A percentile compares a stretch with the other conserved stretches of the same genome.
Evolutionary conservation across 2,797 vertebrate species (phyloP).

Genomic region (Scarus forsteni): DNA sequence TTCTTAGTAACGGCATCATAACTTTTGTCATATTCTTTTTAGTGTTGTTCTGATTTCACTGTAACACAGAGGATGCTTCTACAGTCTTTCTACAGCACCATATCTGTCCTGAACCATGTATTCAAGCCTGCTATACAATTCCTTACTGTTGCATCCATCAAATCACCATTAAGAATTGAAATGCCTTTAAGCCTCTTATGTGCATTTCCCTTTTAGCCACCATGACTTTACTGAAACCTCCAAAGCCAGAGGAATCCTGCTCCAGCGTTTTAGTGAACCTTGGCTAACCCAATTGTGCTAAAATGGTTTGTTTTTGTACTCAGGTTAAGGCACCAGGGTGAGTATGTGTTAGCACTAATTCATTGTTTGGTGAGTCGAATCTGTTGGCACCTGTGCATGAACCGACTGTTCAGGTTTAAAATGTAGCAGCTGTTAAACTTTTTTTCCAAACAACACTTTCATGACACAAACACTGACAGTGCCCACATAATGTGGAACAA

Average conservation of each 20-base stretch:
- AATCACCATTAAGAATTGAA: slow-evolving; percentile 65
- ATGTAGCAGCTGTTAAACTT: slow-evolving; percentile 5
- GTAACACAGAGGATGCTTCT: slow-evolving; percentile 21
- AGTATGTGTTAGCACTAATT: slow-evolving; percentile 11
- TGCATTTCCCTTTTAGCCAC: slow-evolving; percentile 54
- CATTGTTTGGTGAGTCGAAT: slow-evolving; percentile 38
- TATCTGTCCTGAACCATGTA: slow-evolving; percentile 51
- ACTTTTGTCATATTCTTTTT: slow-evolving; percentile 20
- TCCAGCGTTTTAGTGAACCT: slow-evolving; percentile 37
- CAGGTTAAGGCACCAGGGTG: slow-evolving; percentile 13
- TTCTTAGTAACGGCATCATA: not conserved
- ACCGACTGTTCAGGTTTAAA: slow-evolving; percentile 9
- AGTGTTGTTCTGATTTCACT: slow-evolving; percentile 20
- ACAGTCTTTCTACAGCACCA: slow-evolving; percentile 30
- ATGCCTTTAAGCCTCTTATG: slow-evolving; percentile 74
- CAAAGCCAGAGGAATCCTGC: slow-evolving; percentile 51
- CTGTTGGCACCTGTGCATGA: slow-evolving; percentile 43
- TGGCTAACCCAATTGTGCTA: slow-evolving; percentile 49
- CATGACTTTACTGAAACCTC: slow-evolving; percentile 38
- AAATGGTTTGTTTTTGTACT: slow-evolving; percentile 11
- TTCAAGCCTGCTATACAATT: slow-evolving; percentile 34
- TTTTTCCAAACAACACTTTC: slow-evolving; percentile 13
- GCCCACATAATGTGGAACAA: not conserved
- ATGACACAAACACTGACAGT: not conserved
- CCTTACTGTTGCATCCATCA: slow-evolving; percentile 54